Conservation (phyloP, 2,797 vertebrate genomes). For the Malurus leucopterus region DNA sequence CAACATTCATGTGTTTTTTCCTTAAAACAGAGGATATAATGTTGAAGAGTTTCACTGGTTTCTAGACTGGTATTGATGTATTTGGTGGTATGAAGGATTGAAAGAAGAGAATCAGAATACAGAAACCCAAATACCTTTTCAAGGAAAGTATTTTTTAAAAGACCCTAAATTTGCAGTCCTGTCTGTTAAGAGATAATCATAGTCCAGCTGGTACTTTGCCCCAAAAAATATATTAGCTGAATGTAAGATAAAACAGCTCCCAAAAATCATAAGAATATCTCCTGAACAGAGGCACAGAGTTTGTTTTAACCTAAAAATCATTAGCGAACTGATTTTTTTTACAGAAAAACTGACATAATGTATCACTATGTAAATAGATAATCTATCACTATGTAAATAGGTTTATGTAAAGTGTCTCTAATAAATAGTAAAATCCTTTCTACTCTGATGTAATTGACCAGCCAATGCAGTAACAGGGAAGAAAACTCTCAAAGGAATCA, state of each 20-base stretch:
- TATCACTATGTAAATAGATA: constrained; percentile 44
- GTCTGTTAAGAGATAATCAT: background rate
- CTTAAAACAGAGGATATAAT: background rate
- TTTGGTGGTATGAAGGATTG: background rate
- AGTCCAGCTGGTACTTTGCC: background rate
- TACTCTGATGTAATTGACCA: constrained; percentile 25
- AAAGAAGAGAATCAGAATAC: background rate
- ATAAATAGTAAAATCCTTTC: constrained; percentile 40
- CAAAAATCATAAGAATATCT: background rate
- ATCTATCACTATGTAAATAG: constrained; percentile 39
- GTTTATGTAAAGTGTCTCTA: constrained; percentile 25
- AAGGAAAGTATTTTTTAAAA: background rate
- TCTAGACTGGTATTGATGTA: background rate
- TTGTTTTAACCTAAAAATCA: background rate
- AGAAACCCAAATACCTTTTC: background rate
- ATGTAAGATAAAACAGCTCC: background rate
- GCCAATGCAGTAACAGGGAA: background rate
- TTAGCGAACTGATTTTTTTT: constrained; percentile 1
- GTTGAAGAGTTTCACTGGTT: background rate
- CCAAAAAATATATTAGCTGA: background rate
- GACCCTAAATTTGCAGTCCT: background rate
- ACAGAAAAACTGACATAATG: constrained; percentile 30
- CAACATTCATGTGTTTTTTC: background rate
- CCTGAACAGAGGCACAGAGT: background rate
- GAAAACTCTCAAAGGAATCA: constrained; percentile 24